Conservation (phyloP, 2,888 invertebrate species). For the Morpho achilles region DNA sequence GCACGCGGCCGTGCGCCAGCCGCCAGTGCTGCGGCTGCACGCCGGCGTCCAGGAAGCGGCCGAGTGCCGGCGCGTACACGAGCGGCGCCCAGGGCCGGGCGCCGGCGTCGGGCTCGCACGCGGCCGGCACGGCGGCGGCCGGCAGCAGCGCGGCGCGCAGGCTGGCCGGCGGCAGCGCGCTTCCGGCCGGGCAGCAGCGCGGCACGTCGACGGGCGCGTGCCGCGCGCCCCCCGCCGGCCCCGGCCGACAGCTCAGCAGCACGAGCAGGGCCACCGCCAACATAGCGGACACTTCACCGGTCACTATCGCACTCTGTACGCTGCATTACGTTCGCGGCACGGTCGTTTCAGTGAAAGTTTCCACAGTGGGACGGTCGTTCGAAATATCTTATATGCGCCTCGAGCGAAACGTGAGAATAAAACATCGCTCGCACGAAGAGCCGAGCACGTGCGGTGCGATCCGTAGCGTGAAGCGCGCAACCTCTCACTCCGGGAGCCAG, state of each 20-base stretch:
- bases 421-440: constrained; percentile 29
- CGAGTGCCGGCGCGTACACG: constrained; percentile 75
- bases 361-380: constrained; percentile 1
- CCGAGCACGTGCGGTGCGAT: constrained; percentile 45
- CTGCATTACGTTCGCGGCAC: constrained; percentile 21
- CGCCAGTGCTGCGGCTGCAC: constrained; percentile 72
- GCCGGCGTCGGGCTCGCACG: constrained; percentile 36
- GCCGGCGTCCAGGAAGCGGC: constrained; percentile 54
- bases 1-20: constrained; percentile 55
- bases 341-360: constrained; percentile 11
- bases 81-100: constrained; percentile 74
- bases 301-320: constrained; percentile 27
- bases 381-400: too few species aligned
- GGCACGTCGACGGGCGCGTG: constrained; percentile 47
- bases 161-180: constrained; percentile 43
- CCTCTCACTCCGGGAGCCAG: constrained; percentile 40
- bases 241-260: constrained; percentile 36
- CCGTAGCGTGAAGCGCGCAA: constrained; percentile 29
- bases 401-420: constrained; percentile 12
- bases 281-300: constrained; percentile 39
- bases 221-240: constrained; percentile 37
- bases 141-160: constrained; percentile 71
- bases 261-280: constrained; percentile 26
- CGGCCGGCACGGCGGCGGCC: constrained; percentile 52
- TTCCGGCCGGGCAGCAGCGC: constrained; percentile 48